Conservation (phyloP, 2,797 vertebrate species). For the Cossypha heuglini region DNA sequence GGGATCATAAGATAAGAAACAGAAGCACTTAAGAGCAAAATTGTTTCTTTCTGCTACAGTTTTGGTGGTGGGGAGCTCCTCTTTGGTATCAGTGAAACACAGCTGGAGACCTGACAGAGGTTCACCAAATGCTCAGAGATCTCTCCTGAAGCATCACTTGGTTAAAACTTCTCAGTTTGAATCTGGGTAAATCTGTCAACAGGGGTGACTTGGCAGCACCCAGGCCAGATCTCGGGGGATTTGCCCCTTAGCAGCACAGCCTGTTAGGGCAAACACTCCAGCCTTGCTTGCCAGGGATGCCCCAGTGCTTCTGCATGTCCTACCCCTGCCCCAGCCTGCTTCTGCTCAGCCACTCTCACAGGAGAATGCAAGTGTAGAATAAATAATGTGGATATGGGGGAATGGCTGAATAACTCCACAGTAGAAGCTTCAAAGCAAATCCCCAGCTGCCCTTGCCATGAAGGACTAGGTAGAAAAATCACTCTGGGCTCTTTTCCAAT, state of each 20-base stretch:
- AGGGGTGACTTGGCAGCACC: background rate
- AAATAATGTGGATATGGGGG: background rate
- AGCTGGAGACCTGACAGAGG: background rate
- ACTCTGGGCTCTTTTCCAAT: slow-evolving; percentile 38
- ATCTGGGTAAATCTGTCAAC: background rate
- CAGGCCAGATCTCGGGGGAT: accelerated
- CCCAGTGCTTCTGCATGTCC: background rate
- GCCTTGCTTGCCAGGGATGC: background rate
- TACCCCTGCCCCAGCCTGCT: background rate
- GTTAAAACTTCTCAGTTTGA: background rate
- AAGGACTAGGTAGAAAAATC: background rate
- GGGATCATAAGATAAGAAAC: slow-evolving; percentile 8
- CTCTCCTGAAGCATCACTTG: background rate
- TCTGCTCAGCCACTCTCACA: background rate
- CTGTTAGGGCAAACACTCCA: background rate
- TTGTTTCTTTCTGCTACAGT: background rate
- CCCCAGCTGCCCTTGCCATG: background rate
- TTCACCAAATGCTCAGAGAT: background rate
- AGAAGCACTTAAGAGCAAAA: slow-evolving; percentile 16
- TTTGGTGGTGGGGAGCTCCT: slow-evolving; percentile 1
- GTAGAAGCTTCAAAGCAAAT: background rate
- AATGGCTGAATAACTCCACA: background rate
- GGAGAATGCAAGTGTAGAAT: background rate
- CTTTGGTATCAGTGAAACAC: background rate
- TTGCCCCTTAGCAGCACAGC: background rate